Conservation (phyloP, 2,888 invertebrate genomes). For the Mimumesa dahlbomi region DNA sequence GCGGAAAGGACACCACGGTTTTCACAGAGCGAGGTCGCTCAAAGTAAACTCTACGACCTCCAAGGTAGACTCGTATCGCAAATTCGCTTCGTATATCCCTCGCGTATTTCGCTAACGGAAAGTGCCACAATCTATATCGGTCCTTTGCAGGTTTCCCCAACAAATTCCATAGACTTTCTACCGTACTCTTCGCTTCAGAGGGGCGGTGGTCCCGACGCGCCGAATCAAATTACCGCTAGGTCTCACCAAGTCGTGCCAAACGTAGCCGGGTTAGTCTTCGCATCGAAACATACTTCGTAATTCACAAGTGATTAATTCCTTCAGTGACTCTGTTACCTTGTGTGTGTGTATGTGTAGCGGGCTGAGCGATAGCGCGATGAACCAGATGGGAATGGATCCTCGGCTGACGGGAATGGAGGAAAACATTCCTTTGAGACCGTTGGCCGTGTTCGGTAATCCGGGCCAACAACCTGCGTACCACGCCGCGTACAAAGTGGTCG, state of each 20-base stretch:
- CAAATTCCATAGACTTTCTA: slow-evolving; percentile 82
- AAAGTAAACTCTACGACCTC: slow-evolving; percentile 82
- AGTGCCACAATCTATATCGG: neutral
- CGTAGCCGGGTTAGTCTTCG: slow-evolving; percentile 75
- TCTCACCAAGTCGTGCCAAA: slow-evolving; percentile 80
- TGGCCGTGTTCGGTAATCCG: slow-evolving; percentile 83
- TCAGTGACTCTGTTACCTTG: no score
- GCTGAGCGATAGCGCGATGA: slow-evolving; percentile 75
- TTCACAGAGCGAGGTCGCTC: slow-evolving; percentile 83
- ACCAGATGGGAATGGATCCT: slow-evolving; percentile 73
- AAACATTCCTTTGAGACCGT: slow-evolving; percentile 89
- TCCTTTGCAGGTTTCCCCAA: slow-evolving; percentile 80
- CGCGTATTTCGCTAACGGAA: neutral
- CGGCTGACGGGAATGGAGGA: slow-evolving; percentile 82
- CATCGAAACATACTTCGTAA: no score
- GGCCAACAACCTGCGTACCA: slow-evolving; percentile 76
- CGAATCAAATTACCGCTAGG: slow-evolving; percentile 83
- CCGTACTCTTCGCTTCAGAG: slow-evolving; percentile 83
- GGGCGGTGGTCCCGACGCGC: slow-evolving; percentile 80
- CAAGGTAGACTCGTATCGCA: slow-evolving; percentile 73
- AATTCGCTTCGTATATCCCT: no score
- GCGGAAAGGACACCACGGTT: slow-evolving; percentile 86
- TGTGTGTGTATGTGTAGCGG: slow-evolving; percentile 67
- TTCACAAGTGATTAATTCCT: no score
- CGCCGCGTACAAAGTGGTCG: slow-evolving; percentile 86